These are phyloP conservation scores for Arvicanthis niloticus DNA, from an alignment of 2,113 vertebrate species.

Conservation along the genomic window DNA sequence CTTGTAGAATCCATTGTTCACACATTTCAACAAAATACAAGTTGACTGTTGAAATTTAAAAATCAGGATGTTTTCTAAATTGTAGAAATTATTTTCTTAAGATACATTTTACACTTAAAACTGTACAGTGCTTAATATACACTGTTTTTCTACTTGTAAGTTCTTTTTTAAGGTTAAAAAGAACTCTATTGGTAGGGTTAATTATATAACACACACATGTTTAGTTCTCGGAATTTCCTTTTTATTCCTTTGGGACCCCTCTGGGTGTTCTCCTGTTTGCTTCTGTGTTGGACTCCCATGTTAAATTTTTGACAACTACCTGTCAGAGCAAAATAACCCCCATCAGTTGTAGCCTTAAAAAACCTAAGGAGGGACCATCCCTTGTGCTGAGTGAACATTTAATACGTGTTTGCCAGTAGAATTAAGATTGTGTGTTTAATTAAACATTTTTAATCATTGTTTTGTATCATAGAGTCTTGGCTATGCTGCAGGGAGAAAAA, in stretches of 20 bases:
- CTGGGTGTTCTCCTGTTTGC: not conserved
- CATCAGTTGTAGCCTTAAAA: not conserved
- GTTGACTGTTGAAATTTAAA: slow-evolving; percentile 13
- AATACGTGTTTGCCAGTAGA: not conserved
- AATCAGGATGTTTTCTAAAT: not conserved
- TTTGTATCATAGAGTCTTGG: slow-evolving; percentile 1
- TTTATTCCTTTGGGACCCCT: not conserved
- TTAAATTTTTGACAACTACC: not conserved
- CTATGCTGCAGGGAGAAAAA: not conserved
- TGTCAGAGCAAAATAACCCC: not conserved
- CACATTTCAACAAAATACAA: not conserved
- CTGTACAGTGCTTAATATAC: not conserved
- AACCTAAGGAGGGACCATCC: not conserved
- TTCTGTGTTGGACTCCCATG: not conserved
- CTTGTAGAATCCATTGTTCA: not conserved
- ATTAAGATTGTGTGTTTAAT: slow-evolving; percentile 32
- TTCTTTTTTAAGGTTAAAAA: slow-evolving; percentile 38
- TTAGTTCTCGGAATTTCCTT: not conserved
- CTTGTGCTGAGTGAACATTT: slow-evolving; percentile 19
- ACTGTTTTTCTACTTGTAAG: not conserved
- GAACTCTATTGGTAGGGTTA: not conserved
- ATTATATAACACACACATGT: not conserved
- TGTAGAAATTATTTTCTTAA: not conserved
- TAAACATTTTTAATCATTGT: not conserved
- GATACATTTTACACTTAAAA: slow-evolving; percentile 33